Percentiles rank a stretch among this genome's conserved stretches.
These are phyloP conservation scores for Neodiprion lecontei DNA, from an alignment of 1,140 invertebrate genomes.

Conservation along the genomic window DNA sequence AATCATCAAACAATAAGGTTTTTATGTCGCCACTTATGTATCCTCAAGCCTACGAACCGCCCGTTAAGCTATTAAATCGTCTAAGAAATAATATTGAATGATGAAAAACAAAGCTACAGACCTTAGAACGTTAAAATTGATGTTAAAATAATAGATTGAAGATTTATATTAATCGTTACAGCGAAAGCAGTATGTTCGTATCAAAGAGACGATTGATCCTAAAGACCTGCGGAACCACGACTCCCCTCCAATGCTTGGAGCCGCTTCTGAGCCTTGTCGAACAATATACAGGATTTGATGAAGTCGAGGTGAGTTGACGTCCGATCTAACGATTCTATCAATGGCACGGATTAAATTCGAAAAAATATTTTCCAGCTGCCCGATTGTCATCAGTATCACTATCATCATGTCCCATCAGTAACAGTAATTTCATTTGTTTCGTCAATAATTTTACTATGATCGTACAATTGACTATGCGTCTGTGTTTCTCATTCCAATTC, in stretches of 20 bases:
- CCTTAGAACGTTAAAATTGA: too few species aligned
- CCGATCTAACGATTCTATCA: not conserved
- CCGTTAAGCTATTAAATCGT: too few species aligned
- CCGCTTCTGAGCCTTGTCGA: slow-evolving; percentile 85
- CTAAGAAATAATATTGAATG: too few species aligned
- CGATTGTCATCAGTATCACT: slow-evolving; percentile 29
- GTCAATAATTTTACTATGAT: too few species aligned
- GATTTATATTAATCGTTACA: slow-evolving; percentile 60
- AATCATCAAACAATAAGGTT: too few species aligned
- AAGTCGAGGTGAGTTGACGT: slow-evolving; percentile 69
- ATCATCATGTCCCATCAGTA: not conserved
- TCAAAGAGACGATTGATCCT: slow-evolving; percentile 92
- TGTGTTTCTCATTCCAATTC: too few species aligned
- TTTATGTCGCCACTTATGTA: too few species aligned
- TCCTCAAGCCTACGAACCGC: too few species aligned
- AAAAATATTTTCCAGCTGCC: slow-evolving; percentile 21
- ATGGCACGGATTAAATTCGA: not conserved
- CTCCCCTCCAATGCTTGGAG: slow-evolving; percentile 90
- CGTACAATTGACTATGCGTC: too few species aligned
- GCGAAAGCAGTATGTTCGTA: slow-evolving; percentile 99
- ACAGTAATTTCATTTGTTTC: not conserved
- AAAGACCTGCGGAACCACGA: slow-evolving; percentile 98
- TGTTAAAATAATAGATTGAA: too few species aligned
- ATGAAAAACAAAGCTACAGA: too few species aligned
- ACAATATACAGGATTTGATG: slow-evolving; percentile 83